Conservation (phyloP, 1,140 invertebrate genomes). For the Oedothorax gibbosus region DNA sequence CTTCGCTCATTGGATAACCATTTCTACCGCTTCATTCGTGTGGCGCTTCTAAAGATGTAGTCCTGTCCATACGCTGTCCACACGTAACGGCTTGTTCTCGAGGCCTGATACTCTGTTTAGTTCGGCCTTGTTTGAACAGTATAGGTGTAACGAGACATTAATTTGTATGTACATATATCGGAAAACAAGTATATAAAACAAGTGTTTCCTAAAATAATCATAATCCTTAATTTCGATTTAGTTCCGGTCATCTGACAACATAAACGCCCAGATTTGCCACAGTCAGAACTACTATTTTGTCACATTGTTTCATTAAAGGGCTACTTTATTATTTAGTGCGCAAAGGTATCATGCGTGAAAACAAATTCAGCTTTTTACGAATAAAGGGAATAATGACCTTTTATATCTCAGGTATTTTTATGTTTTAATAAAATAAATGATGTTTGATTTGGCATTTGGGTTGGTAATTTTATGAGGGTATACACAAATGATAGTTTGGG, state of each 20-base stretch:
- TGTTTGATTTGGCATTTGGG: too few species aligned
- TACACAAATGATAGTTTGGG: too few species aligned
- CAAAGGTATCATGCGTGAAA: not conserved
- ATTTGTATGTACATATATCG: not conserved
- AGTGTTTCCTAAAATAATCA: not conserved
- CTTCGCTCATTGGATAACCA: too few species aligned
- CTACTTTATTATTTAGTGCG: slow-evolving; percentile 16
- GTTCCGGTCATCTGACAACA: slow-evolving; percentile 31
- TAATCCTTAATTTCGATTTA: slow-evolving; percentile 1
- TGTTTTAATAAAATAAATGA: too few species aligned
- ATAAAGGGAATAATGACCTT: too few species aligned
- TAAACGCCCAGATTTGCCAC: slow-evolving; percentile 15
- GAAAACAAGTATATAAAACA: not conserved
- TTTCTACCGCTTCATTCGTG: too few species aligned
- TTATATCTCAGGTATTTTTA: too few species aligned
- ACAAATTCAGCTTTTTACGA: too few species aligned
- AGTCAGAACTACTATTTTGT: slow-evolving; percentile 16
- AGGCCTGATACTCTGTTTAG: too few species aligned
- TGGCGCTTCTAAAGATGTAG: too few species aligned
- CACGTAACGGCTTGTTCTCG: not conserved
- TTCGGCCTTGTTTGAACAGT: not conserved
- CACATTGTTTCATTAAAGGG: slow-evolving; percentile 16
- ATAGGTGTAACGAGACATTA: not conserved
- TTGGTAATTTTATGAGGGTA: too few species aligned
- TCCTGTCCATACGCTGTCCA: too few species aligned